phyloP scores from a whole-genome alignment of 2,888 invertebrate genomes.

The Chrysolina americana region DNA sequence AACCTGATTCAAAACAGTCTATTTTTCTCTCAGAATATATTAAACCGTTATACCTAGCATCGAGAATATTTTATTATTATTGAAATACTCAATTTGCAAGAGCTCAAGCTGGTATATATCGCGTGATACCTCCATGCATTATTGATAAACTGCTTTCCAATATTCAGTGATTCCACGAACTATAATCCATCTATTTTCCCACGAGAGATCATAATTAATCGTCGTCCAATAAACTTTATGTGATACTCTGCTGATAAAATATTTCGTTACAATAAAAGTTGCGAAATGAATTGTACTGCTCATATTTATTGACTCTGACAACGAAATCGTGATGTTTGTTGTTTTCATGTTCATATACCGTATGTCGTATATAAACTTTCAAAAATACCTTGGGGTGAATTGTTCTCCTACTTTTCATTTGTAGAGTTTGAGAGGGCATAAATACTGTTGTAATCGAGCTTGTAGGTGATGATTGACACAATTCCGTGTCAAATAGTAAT shows the following conservation, averaged over 20 bases:
- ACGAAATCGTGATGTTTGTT: neutral
- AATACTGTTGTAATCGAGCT: too few species aligned
- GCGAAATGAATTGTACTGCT: neutral
- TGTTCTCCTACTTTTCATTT: too few species aligned
- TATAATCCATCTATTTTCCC: neutral
- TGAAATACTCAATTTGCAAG: neutral
- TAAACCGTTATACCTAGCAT: neutral
- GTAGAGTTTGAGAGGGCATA: too few species aligned
- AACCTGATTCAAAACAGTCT: too few species aligned
- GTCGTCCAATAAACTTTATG: neutral
- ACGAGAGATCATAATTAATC: neutral
- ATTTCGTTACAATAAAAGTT: neutral
- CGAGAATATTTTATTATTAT: neutral
- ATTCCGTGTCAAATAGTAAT: too few species aligned
- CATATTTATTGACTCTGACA: neutral
- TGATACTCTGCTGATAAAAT: neutral
- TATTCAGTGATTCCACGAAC: conserved; percentile 1
- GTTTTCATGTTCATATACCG: neutral
- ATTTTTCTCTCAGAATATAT: too few species aligned
- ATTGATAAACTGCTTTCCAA: neutral
- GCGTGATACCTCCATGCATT: neutral
- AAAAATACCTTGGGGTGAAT: too few species aligned
- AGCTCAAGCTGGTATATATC: neutral
- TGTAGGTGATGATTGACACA: too few species aligned
- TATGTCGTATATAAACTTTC: too few species aligned